Base-by-base conservation (phyloP, 2,113 vertebrate genomes). In the Eurystomus gularis region DNA sequence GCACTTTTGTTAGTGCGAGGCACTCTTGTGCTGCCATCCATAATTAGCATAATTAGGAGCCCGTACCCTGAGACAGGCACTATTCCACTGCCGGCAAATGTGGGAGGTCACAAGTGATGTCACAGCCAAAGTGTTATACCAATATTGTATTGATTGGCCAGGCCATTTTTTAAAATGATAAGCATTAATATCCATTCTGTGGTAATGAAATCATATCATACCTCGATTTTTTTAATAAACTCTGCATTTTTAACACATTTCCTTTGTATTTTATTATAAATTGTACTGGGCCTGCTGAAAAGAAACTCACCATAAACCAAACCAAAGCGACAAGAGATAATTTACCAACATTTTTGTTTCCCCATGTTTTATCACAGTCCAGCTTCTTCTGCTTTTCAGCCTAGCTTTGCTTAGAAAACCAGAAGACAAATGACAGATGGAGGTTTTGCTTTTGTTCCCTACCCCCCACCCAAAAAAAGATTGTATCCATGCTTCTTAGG, bases 111-210 rank as follows among this genome's bases (percentile, higher is more conserved):
- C 20, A 42, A 35, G 7, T 33, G 33, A 31, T 55, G 10, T 13
- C 11, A 18, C 20, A 52, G 16, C 2, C 8, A 1, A 52, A 42
- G 17, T 48, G 90, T 72, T 33, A 35, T 24, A 66, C 4, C 5
- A 7, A 5, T 21, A 17, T 10, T 39, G 5, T 42, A 19, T 11
- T 26, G 20, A 72, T 25, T 4, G 4, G 20, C 23, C 4, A 2
- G 42, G 28, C 7, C 9, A 37, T 39, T 61, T 58, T n/a, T 14
- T 48, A 52, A 58, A 62, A 29, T 24, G 0, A 0, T 19, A n/a
- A 77, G 4, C 19, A n/a, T 35, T 60, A 33, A 7, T 21, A 11
- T 16, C 11, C 33, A 8, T 14, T 49, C 5, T 17, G 13, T n/a
- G 40, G 26, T 92, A 90, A 55, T 21, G 11, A 79, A 37, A 24